Evolutionary conservation across 2,888 invertebrate genomes (phyloP).

Genomic region (Acrobasis consociella): DNA sequence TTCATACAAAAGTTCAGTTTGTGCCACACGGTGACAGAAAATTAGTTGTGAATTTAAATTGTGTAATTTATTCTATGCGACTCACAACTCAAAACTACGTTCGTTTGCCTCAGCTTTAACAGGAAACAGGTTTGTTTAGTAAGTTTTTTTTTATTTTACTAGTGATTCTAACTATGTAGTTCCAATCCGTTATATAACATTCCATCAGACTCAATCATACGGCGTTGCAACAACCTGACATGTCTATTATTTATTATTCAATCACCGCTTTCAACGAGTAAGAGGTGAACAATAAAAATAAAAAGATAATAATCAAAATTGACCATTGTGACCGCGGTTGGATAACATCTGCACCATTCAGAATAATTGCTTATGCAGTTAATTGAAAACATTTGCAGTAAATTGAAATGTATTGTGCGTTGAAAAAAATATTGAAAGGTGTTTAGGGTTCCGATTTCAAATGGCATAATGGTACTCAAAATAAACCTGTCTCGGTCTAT

Average conservation of each 20-base stretch:
- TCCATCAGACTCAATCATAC: slow-evolving; percentile 11
- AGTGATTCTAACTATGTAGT: too few species aligned
- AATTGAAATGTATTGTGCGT: slow-evolving; percentile 43
- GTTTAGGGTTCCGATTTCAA: not conserved
- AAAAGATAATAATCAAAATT: slow-evolving; percentile 22
- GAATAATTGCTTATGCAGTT: slow-evolving; percentile 36
- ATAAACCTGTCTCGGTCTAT: too few species aligned
- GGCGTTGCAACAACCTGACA: slow-evolving; percentile 11
- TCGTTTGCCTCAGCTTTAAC: too few species aligned
- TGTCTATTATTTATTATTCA: slow-evolving; percentile 17
- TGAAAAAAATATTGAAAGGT: slow-evolving; percentile 29
- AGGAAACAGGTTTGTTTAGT: too few species aligned
- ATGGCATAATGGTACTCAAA: not conserved
- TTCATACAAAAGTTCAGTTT: too few species aligned
- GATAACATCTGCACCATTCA: slow-evolving; percentile 45
- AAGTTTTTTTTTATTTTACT: too few species aligned
- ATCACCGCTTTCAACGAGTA: slow-evolving; percentile 11
- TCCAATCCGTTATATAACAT: slow-evolving; percentile 5
- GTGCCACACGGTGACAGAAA: too few species aligned
- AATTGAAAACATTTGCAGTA: slow-evolving; percentile 47
- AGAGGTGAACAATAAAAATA: slow-evolving; percentile 21
- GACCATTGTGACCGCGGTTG: slow-evolving; percentile 30
- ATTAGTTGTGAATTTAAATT: too few species aligned
- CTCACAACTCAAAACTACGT: too few species aligned
- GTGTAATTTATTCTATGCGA: too few species aligned